Base-by-base conservation (phyloP, 2,888 invertebrate species). In the Muschampia plurimacula region DNA sequence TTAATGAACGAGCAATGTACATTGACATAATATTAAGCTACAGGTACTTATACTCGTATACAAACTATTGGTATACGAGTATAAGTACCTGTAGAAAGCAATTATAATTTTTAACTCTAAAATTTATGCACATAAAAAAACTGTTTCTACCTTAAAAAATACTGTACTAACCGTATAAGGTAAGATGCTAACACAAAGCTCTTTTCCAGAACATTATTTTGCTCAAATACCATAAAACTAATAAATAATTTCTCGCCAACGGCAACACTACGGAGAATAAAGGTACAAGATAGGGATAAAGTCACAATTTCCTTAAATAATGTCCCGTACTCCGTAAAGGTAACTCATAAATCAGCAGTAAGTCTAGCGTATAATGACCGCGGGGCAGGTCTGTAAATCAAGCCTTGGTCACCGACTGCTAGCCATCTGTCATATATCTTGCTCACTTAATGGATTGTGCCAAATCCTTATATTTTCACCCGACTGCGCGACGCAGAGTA, bases 301-400 rank as follows among this genome's bases (percentile, higher is more conserved):
- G 39, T 9, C 12, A 39, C 59, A 12, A 65, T 60, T 67, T 71
- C 55, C 41, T 15, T 68, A 44, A 68, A 55, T 63, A 63, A 68
- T 57, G 62, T 55, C 57, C 72, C 63, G 6, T 44, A 57, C 22
- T 36, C 62, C 74, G 72, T 67, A 70, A 73, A 75, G 79, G 76
- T 73, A 75, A 75, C 77, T 72, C 69, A 84, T 83, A 82, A 82
- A 84, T 84, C 80, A 77, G 74, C 68, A 74, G 72, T 77, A 78
- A 81, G 78, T 80, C 79, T 76, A 77, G 76, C 80, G 81, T 78
- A 76, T 83, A 82, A 83, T 81, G 80, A 81, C 80, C 78, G 77
- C 60, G 67, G 74, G 67, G 74, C 75, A 74, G 77, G 77, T 76
- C 76, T 73, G 68, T 83, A 82, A 82, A 83, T 83, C 82, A 81